Evolutionary conservation across 2,113 vertebrate genomes (phyloP).

Genomic region (Peromyscus maniculatus): DNA sequence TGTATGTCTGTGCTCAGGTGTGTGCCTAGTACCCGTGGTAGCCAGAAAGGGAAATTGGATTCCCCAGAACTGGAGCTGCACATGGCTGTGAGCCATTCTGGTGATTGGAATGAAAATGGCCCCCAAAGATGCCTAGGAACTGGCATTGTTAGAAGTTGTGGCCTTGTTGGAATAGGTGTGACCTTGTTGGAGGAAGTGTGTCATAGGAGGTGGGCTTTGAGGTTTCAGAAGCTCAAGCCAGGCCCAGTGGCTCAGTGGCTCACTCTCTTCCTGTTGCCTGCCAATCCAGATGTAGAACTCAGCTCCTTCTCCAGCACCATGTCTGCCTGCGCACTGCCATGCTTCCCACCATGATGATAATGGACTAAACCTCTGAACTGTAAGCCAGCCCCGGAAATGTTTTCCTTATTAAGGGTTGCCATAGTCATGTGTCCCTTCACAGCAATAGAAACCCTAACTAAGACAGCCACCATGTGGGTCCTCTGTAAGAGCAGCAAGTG

Average conservation of each 20-base stretch:
- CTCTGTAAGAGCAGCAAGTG: neutral
- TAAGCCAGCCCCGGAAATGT: neutral
- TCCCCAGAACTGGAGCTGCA: no score
- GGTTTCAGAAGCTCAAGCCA: neutral
- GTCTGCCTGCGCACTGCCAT: neutral
- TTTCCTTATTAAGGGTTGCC: neutral
- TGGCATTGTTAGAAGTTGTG: neutral
- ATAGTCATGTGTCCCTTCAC: neutral
- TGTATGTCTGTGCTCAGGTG: neutral
- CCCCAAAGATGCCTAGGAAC: neutral
- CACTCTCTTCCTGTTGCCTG: neutral
- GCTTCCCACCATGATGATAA: neutral
- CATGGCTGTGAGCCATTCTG: neutral
- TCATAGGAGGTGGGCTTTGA: neutral
- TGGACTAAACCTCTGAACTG: neutral
- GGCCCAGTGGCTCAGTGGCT: neutral
- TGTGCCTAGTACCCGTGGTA: neutral
- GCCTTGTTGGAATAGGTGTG: neutral
- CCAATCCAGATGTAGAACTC: neutral
- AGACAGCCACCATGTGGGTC: neutral
- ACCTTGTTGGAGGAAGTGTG: neutral
- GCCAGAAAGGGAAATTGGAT: neutral
- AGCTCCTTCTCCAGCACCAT: neutral
- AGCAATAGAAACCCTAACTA: neutral
- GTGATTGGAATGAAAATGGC: neutral